Base-by-base conservation (phyloP, 2,113 vertebrate genomes). In the Urocolius indicus region DNA sequence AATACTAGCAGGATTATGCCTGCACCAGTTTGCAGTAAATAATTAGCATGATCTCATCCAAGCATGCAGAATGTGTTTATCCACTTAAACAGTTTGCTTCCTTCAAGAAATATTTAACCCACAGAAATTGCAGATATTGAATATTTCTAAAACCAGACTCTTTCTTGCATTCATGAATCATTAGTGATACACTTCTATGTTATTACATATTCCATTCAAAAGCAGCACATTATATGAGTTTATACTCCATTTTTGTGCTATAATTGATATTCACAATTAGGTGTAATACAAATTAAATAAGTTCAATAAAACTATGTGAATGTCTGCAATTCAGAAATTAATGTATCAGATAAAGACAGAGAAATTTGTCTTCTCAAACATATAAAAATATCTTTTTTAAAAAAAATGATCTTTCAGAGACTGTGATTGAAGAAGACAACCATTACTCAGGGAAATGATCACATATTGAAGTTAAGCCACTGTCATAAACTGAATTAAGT, bases 21-120 rank as follows among this genome's bases (percentile, higher is more conserved):
- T 78, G 26, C 36, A 72, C 32, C 83, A 90, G 32, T n/a, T 87
- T 81, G 79, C 54, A 71, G 21, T 4, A 74, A 72, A 65, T 91
- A 90, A 95, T 83, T 76, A 90, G 4, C 34, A 30, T 77, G 63
- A 73, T 77, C 67, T 79, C 75, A 62, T 61, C 45, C 49, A 94
- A 91, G 58, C 49, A 29, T 58, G 41, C 34, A 92, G 48, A 92
- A 94, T 93, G 22, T 85, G 68, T 92, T 96, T 91, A 93, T 90
- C 48, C 51, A 51, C 55, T 80, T 80, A 80, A 76, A 91, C 16
- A 66, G 17, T 73, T 79, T 93, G 46, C 29, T 92, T 93, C 72
- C 67, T 86, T 93, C 43, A 67, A 92, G 72, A 90, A 93, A 91
- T 92, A 94, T 77, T 94, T 87, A 86, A 80, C n/a, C 43, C 41